Evolutionary conservation across 2,888 invertebrate species (phyloP).

Genomic region (Chromoteleia sp.): DNA sequence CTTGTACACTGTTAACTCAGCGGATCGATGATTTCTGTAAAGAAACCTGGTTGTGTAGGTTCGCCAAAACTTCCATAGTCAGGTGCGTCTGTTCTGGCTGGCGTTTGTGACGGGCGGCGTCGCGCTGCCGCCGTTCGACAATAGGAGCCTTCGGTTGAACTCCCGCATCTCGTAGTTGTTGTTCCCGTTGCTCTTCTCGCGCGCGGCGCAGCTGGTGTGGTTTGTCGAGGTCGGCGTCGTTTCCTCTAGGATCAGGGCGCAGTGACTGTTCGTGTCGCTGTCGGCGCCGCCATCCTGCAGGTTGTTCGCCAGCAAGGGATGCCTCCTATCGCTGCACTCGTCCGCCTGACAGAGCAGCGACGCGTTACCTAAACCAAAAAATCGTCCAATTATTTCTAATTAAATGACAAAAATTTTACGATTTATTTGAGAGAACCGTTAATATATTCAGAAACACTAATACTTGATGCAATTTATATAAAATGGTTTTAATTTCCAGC

Average conservation of each 20-base stretch:
- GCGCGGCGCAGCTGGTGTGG: slow-evolving; percentile 78
- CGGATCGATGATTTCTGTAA: slow-evolving; percentile 80
- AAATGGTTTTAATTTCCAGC: no score
- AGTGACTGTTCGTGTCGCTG: slow-evolving; percentile 87
- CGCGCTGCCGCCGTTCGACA: slow-evolving; percentile 81
- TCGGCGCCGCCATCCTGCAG: slow-evolving; percentile 86
- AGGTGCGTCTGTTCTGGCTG: slow-evolving; percentile 83
- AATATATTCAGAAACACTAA: no score
- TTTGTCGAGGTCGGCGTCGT: slow-evolving; percentile 82
- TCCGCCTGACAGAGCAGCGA: slow-evolving; percentile 80
- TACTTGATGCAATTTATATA: no score
- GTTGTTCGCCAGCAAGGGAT: slow-evolving; percentile 80
- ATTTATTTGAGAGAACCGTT: no score
- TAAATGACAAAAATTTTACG: no score
- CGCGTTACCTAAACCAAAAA: slow-evolving; percentile 81
- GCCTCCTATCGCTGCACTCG: slow-evolving; percentile 85
- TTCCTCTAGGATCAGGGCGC: slow-evolving; percentile 86
- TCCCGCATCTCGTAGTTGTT: slow-evolving; percentile 93
- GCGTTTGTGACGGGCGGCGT: slow-evolving; percentile 85
- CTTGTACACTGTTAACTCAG: slow-evolving; percentile 79
- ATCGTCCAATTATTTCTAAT: no score
- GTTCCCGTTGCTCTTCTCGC: slow-evolving; percentile 90
- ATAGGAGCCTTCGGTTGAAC: slow-evolving; percentile 85
- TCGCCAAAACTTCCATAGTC: slow-evolving; percentile 84
- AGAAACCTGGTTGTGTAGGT: slow-evolving; percentile 81